phyloP scores from a whole-genome alignment of 2,888 invertebrate genomes.

The Rotaria socialis region DNA sequence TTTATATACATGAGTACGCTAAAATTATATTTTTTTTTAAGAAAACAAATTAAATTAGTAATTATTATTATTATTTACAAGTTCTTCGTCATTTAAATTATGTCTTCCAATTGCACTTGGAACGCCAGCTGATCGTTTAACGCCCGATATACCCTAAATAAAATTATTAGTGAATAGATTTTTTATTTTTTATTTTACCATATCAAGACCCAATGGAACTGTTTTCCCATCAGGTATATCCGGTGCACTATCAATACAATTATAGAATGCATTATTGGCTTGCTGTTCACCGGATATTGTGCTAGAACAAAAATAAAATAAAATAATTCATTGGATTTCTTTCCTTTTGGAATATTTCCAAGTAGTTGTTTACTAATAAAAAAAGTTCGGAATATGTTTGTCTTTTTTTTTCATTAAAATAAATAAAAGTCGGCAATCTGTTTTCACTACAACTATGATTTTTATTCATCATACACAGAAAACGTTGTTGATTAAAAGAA shows the following conservation, averaged over 20 bases:
- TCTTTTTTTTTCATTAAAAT: too few species aligned
- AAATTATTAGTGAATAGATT: too few species aligned
- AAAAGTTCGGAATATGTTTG: too few species aligned
- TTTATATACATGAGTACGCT: constrained; percentile 99
- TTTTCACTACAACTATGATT: too few species aligned
- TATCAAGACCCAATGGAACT: constrained; percentile 44
- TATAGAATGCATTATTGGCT: constrained; percentile 44
- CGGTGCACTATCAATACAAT: constrained; percentile 42
- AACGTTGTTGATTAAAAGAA: too few species aligned
- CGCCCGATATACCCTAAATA: background rate
- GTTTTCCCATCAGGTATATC: constrained; percentile 45
- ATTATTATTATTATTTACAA: background rate
- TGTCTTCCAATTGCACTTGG: constrained; percentile 32
- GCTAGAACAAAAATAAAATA: background rate
- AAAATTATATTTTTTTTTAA: constrained; percentile 51
- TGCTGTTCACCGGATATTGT: background rate
- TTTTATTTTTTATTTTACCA: background rate
- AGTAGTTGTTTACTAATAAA: too few species aligned
- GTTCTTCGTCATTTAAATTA: constrained; percentile 45
- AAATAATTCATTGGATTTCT: too few species aligned
- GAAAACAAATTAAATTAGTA: background rate
- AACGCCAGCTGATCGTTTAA: constrained; percentile 42
- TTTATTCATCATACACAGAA: too few species aligned
- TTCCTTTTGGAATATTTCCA: too few species aligned
- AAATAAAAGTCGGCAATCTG: too few species aligned